These are phyloP conservation scores for Salticus scenicus DNA, from an alignment of 2,888 invertebrate genomes.

Conservation along the genomic window DNA sequence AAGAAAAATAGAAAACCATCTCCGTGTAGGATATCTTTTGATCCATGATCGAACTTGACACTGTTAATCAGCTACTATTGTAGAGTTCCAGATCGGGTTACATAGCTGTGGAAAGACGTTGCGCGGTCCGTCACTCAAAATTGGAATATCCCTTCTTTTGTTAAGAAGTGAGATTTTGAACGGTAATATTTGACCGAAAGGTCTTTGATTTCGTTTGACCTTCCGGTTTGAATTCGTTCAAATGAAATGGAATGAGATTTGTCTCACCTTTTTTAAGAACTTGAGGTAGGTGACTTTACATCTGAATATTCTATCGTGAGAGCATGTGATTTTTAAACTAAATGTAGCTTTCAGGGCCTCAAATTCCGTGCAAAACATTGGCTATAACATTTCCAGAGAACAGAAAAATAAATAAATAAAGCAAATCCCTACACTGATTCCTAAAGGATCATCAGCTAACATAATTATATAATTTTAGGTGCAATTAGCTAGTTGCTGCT, in stretches of 20 bases:
- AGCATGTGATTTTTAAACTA: no score
- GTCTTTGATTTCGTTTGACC: conserved; percentile 19
- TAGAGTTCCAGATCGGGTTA: conserved; percentile 42
- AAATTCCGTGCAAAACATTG: no score
- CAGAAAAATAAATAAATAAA: no score
- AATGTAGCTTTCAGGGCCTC: no score
- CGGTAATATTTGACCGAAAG: neutral
- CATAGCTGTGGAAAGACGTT: conserved; percentile 40
- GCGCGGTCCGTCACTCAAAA: conserved; percentile 6
- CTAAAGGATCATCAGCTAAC: no score
- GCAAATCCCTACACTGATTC: no score
- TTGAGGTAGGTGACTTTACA: no score
- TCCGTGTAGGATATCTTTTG: neutral
- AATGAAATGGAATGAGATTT: neutral
- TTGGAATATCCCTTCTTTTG: neutral
- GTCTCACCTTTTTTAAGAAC: neutral
- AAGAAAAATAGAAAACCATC: no score
- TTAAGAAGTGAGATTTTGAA: neutral
- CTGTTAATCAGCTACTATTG: conserved; percentile 64
- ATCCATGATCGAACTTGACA: conserved; percentile 62
- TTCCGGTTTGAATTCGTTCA: neutral
- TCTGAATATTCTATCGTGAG: no score
- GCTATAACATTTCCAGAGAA: no score
- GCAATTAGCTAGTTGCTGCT: no score
- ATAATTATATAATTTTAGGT: no score